Evolutionary conservation across 2,797 vertebrate genomes (phyloP), one percentile per base, ranked within the genome.

Genomic region (Chromobotia macracanthus): DNA sequence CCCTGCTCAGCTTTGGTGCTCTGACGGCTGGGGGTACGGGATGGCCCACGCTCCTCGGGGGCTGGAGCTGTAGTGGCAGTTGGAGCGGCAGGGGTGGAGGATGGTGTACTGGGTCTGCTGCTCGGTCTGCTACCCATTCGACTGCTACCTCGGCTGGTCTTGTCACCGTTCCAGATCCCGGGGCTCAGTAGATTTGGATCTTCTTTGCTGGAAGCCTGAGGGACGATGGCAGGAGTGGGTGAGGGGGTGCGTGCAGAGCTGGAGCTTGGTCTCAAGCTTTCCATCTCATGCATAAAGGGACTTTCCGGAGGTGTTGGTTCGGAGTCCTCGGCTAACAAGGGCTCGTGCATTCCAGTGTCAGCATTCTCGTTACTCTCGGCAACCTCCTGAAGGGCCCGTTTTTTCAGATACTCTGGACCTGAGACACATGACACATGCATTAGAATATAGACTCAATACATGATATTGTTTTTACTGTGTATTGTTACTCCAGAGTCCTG

Each of bases 371-470:
- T 92, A 66, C 94, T 95, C 88, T 98, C 96, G 46, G 94, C 84
- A n/a, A 93, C 93, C 87, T 98, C 96, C 78, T 95, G 95, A 12
- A 97, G 86, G 72, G 94, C 90, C 86, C 95, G 92, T 86, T 97
- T 95, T 91, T 98, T 99, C 82, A 97, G 92, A 84, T 99, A 99
- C 84, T 99, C 97, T 0, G 97, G 97, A 72, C 97, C 97, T 99
- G 84, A 18, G 46, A 46, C 69, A 80, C 12, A 38, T 28, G 11
- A 55, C 21, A 51, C 48, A 69, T 50, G 56, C 25, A 38, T 18
- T 79, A 72, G 4, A 72, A 53, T 51, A 25, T 19, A 50, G 3
- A 18, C 55, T 38, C 19, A 38, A 31, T 68, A 44, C 10, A 38
- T 5, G 16, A 21, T 11, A 53, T 41, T 55, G n/a, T 38, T 38